Evolutionary conservation across 2,888 invertebrate species (phyloP).

Genomic region (Ennomos quercinarius): DNA sequence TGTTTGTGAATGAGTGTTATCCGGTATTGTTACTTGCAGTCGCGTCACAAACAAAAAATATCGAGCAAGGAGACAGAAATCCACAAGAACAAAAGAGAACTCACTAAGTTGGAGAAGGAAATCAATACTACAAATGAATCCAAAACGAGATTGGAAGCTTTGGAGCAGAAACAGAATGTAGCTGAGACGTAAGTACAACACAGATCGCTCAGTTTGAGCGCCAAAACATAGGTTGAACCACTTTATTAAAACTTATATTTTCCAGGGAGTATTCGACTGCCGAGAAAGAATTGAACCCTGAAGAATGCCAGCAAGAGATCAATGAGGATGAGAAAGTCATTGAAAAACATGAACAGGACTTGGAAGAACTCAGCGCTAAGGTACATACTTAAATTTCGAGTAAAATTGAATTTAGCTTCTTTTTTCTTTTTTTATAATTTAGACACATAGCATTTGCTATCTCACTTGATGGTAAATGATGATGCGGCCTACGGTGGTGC

Average conservation of each 20-base stretch:
- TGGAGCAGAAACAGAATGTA: constrained; percentile 77
- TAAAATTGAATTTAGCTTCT: no score
- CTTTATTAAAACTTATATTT: constrained; percentile 31
- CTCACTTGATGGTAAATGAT: no score
- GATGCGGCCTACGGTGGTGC: no score
- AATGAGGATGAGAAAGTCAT: constrained; percentile 84
- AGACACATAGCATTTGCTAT: no score
- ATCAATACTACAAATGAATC: constrained; percentile 87
- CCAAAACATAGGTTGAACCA: neutral
- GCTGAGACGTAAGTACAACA: constrained; percentile 72
- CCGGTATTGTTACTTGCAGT: constrained; percentile 56
- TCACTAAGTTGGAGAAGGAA: constrained; percentile 80
- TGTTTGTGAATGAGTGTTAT: no score
- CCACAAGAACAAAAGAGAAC: constrained; percentile 83
- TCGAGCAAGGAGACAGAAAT: constrained; percentile 86
- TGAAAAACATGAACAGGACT: constrained; percentile 84
- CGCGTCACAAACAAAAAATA: constrained; percentile 88
- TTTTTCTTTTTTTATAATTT: no score
- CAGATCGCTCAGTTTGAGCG: neutral
- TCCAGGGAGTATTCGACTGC: constrained; percentile 72
- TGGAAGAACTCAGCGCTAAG: constrained; percentile 87
- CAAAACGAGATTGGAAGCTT: constrained; percentile 78
- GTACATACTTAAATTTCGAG: constrained; percentile 53
- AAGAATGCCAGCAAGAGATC: constrained; percentile 85
- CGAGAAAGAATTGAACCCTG: constrained; percentile 81